phyloP scores from a whole-genome alignment of 2,888 invertebrate genomes.

The Yponomeuta evonymella region DNA sequence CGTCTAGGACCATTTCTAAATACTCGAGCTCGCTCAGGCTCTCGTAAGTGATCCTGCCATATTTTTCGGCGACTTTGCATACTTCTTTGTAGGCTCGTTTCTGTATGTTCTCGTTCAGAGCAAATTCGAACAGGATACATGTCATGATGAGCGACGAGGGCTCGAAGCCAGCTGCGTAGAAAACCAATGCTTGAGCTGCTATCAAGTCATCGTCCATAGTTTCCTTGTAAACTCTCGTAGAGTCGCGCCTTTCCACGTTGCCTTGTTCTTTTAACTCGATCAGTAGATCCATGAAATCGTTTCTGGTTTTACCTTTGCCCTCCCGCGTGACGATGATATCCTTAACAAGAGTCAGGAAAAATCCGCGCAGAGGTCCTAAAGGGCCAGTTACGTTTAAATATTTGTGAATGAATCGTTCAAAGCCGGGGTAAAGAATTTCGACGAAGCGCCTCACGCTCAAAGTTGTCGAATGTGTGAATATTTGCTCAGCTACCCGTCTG shows the following conservation, averaged over 20 bases:
- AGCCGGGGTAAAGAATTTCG: constrained; percentile 15
- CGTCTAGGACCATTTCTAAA: constrained; percentile 45
- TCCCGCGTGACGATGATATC: constrained; percentile 21
- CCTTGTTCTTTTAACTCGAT: constrained; percentile 22
- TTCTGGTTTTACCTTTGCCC: constrained; percentile 15
- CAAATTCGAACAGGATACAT: constrained; percentile 50
- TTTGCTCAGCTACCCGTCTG: constrained; percentile 13
- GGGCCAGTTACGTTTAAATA: constrained; percentile 13
- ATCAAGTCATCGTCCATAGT: constrained; percentile 40
- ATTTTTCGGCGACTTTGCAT: constrained; percentile 38
- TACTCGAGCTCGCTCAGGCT: constrained; percentile 53
- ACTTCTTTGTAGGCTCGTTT: constrained; percentile 37
- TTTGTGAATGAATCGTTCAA: constrained; percentile 7
- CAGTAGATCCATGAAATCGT: constrained; percentile 27
- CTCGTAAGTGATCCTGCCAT: constrained; percentile 45
- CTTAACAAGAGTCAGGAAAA: constrained; percentile 18
- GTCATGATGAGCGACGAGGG: constrained; percentile 63
- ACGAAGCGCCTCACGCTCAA: constrained; percentile 11
- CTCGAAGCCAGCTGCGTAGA: constrained; percentile 66
- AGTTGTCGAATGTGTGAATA: constrained; percentile 13
- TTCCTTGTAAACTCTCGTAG: background rate
- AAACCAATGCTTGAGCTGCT: constrained; percentile 51
- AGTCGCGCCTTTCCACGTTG: background rate
- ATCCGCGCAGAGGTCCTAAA: constrained; percentile 17
- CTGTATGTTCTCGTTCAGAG: constrained; percentile 44